Base-by-base conservation (phyloP, 1,140 invertebrate species). In the Episyrphus balteatus region DNA sequence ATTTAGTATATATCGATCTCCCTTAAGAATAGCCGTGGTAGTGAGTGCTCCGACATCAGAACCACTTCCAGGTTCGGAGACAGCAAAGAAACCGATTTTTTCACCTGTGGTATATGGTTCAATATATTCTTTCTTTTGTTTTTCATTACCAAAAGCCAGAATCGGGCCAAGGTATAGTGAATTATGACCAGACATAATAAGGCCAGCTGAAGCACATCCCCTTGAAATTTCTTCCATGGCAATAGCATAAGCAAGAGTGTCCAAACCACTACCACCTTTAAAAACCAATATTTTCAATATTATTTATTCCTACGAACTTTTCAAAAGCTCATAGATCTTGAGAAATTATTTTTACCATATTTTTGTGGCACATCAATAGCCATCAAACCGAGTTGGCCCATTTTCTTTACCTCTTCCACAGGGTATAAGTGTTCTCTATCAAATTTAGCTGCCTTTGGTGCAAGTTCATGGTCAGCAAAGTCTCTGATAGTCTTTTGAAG, bases 11-110 rank as follows among this genome's bases (percentile, higher is more conserved):
- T 80, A 95, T 50, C 74, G 72, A 56, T 81, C 73, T 1, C 80
- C 83, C n/a, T 77, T 69, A 37, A 75, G 56, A 55, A 75, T 81
- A 0, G 92, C 92, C 8, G 75, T 82, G 0, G 92, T 96, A 0
- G 87, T 88, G 1, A 92, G 92, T 19, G 92, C 92, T 33, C 92
- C 91, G 37, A 92, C 92, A 76, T 97, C 92, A 49, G 88, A 92
- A 7, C 83, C 84, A 66, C 85, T 86, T 3, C 83, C 84, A 11
- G 84, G 84, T 62, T 88, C 85, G 30, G 83, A 86, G 0, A 88
- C 61, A 17, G 84, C 84, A 70, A 88, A 87, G 60, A 82, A 86
- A 12, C 84, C 84, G 38, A 88, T 66, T 57, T 70, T 72, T 12
- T 79, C 70, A 12, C 86, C 86, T 54, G 68, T 70, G 8, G 81